Conservation (phyloP, 1,140 invertebrate genomes). For the Paramacrobiotus metropolitanus region DNA sequence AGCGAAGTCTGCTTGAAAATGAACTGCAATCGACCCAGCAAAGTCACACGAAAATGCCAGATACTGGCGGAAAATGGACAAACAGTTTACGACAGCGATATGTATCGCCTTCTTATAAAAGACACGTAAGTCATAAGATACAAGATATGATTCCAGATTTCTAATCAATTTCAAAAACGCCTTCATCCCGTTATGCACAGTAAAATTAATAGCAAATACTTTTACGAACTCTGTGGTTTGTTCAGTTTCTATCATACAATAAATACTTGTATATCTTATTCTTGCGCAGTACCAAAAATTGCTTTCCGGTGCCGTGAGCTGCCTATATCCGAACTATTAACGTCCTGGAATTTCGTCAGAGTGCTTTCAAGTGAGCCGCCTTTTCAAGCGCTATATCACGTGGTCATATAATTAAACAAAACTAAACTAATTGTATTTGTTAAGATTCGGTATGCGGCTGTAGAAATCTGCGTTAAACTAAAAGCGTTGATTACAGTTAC, state of each 20-base stretch:
- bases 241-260: background rate
- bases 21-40: background rate
- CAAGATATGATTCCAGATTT: too few species aligned
- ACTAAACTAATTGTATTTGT: too few species aligned
- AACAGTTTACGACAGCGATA: background rate
- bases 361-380: constrained; percentile 23
- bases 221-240: too few species aligned
- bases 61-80: background rate
- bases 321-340: constrained; percentile 61
- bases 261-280: too few species aligned
- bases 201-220: too few species aligned
- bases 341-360: constrained; percentile 65
- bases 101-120: background rate
- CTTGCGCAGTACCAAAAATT: constrained; percentile 25
- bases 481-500: background rate
- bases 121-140: background rate
- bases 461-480: background rate
- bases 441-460: too few species aligned
- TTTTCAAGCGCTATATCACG: background rate
- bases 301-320: constrained; percentile 64
- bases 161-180: too few species aligned
- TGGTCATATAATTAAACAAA: background rate
- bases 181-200: too few species aligned
- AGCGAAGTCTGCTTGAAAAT: background rate
- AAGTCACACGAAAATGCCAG: background rate